Percentiles rank a stretch among this genome's conserved stretches.
Evolutionary conservation across 1,140 invertebrate species (phyloP).

Genomic region (Conus ventricosus): DNA sequence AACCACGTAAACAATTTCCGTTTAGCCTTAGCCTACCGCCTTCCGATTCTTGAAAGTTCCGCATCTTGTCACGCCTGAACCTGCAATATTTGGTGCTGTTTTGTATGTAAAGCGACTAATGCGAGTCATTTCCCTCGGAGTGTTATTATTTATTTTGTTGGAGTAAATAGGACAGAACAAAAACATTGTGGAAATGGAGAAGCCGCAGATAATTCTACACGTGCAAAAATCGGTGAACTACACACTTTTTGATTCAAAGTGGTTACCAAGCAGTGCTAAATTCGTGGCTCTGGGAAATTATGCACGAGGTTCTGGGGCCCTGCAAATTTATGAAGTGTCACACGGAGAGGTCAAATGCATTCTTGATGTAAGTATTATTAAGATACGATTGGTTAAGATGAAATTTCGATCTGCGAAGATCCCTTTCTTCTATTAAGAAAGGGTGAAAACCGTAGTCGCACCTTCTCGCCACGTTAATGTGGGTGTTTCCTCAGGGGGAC

Average conservation of each 20-base stretch:
- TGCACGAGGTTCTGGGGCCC: slow-evolving; percentile 87
- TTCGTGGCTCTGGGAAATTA: slow-evolving; percentile 91
- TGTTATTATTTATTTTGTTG: neutral
- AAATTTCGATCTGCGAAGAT: no score
- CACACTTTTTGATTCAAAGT: slow-evolving; percentile 93
- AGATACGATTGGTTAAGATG: no score
- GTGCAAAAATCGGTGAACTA: slow-evolving; percentile 89
- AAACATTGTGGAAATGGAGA: slow-evolving; percentile 78
- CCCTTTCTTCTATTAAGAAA: no score
- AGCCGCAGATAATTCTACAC: slow-evolving; percentile 93
- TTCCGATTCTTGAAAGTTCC: slow-evolving; percentile 4
- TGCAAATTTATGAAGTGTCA: slow-evolving; percentile 91
- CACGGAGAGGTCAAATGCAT: slow-evolving; percentile 84
- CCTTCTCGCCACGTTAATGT: no score
- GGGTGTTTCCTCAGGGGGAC: no score
- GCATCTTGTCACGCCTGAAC: slow-evolving; percentile 9
- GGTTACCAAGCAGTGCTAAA: slow-evolving; percentile 95
- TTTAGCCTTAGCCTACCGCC: neutral
- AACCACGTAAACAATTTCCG: neutral
- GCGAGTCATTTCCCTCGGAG: neutral
- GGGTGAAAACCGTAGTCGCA: no score
- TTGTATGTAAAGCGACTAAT: neutral
- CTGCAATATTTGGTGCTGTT: neutral
- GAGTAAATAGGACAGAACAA: no score
- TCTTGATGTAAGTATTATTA: slow-evolving; percentile 77